phyloP scores from a whole-genome alignment of 2,888 invertebrate species.

The Synergus gifuensis region DNA sequence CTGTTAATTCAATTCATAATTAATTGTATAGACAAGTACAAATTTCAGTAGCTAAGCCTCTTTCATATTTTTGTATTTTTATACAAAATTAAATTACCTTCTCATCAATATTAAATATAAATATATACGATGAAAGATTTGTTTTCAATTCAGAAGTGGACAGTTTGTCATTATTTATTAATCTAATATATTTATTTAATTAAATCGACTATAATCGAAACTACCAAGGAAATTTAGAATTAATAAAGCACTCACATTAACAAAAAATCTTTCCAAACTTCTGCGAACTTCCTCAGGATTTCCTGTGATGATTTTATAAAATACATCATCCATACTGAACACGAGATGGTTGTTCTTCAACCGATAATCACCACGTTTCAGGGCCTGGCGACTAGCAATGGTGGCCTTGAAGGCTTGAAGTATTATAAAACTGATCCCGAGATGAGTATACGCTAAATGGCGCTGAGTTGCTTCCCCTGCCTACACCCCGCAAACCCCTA shows the following conservation, averaged over 20 bases:
- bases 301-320: slow-evolving; percentile 64
- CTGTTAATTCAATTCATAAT: slow-evolving; percentile 74
- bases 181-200: slow-evolving; percentile 29
- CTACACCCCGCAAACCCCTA: too few relatives aligned
- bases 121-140: not conserved
- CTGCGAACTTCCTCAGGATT: slow-evolving; percentile 64
- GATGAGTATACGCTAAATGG: too few relatives aligned
- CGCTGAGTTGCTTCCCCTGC: too few relatives aligned
- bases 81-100: too few relatives aligned
- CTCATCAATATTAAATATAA: not conserved
- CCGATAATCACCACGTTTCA: not conserved
- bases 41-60: too few relatives aligned
- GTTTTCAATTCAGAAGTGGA: not conserved
- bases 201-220: slow-evolving; percentile 23
- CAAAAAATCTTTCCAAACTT: slow-evolving; percentile 74
- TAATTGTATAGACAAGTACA: not conserved
- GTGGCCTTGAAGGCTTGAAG: too few relatives aligned
- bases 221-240: not conserved
- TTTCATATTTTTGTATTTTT: too few relatives aligned
- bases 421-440: too few relatives aligned
- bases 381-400: too few relatives aligned
- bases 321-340: slow-evolving; percentile 49
- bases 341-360: not conserved
- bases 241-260: slow-evolving; percentile 73
- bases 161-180: not conserved